Evolutionary conservation across 2,888 invertebrate genomes (phyloP).

Genomic region (Oithona nana): DNA sequence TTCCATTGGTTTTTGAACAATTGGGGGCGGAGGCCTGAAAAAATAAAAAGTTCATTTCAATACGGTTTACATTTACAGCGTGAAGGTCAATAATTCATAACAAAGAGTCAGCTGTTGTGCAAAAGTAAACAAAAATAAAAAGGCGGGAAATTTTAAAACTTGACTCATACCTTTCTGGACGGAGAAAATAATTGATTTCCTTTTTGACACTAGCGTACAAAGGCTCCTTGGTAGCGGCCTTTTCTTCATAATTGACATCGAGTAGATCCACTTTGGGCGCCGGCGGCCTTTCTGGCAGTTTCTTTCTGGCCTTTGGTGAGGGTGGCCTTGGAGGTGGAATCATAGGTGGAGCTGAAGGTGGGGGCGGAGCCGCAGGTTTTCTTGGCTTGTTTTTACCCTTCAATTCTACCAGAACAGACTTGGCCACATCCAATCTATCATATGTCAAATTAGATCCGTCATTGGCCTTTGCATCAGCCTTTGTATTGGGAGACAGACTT

Average conservation of each 20-base stretch:
- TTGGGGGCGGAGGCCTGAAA: too few relatives aligned
- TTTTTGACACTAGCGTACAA: not conserved
- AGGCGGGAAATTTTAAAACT: too few relatives aligned
- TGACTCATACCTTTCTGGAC: too few relatives aligned
- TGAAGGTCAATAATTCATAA: too few relatives aligned
- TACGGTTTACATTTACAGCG: too few relatives aligned
- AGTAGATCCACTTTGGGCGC: not conserved
- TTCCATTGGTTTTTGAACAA: not conserved
- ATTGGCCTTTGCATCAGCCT: not conserved
- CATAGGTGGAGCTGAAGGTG: not conserved
- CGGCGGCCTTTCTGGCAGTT: not conserved
- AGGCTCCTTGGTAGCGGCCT: not conserved
- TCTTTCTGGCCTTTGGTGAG: too few relatives aligned
- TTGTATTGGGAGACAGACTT: not conserved
- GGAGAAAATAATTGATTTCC: too few relatives aligned
- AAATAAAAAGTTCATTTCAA: too few relatives aligned
- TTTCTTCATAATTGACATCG: not conserved
- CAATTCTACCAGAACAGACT: not conserved
- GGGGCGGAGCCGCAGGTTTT: not conserved
- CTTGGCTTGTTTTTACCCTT: not conserved
- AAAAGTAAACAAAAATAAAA: too few relatives aligned
- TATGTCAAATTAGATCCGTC: not conserved
- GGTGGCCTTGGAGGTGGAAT: not conserved
- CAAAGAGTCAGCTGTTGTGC: too few relatives aligned
- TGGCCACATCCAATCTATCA: not conserved